A percentile compares a stretch with the other conserved stretches of the same genome.
Conservation (phyloP, 2,888 invertebrate genomes). For the Zygothrica quintamaculata region DNA sequence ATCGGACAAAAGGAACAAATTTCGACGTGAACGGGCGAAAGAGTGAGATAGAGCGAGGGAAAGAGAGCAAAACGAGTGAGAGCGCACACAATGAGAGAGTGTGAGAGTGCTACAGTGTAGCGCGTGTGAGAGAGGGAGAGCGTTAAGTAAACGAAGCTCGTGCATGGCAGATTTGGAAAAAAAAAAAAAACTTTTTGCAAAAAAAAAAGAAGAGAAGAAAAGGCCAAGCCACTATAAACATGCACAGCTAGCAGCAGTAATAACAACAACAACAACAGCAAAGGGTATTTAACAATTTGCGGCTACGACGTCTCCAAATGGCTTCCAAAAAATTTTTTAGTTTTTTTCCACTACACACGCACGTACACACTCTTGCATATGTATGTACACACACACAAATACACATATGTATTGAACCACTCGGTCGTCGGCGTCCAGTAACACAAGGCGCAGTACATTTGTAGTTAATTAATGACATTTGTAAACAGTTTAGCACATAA, state of each 20-base stretch:
- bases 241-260: conserved; percentile 24
- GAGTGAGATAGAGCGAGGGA: conserved; percentile 25
- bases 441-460: conserved; percentile 34
- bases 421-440: conserved; percentile 47
- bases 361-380: conserved; percentile 28
- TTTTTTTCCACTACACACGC: conserved; percentile 60
- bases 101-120: conserved; percentile 34
- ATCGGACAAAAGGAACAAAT: conserved; percentile 77
- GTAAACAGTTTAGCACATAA: conserved; percentile 28
- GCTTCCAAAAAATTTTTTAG: conserved; percentile 48
- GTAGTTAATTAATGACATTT: conserved; percentile 32
- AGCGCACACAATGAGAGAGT: conserved; percentile 19
- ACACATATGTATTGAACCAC: conserved; percentile 33
- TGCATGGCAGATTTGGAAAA: conserved; percentile 73
- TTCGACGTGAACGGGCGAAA: conserved; percentile 53
- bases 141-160: conserved; percentile 73
- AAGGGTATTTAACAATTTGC: conserved; percentile 60
- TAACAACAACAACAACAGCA: conserved; percentile 46
- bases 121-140: conserved; percentile 41
- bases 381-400: conserved; percentile 19
- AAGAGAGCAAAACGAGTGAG: conserved; percentile 25
- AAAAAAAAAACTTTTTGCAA: conserved; percentile 44
- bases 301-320: conserved; percentile 44
- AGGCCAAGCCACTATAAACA: conserved; percentile 61
- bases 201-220: conserved; percentile 48